Evolutionary conservation across 2,113 vertebrate species (phyloP), one percentile per base, ranked within the genome.

Genomic region (Cygnus atratus): DNA sequence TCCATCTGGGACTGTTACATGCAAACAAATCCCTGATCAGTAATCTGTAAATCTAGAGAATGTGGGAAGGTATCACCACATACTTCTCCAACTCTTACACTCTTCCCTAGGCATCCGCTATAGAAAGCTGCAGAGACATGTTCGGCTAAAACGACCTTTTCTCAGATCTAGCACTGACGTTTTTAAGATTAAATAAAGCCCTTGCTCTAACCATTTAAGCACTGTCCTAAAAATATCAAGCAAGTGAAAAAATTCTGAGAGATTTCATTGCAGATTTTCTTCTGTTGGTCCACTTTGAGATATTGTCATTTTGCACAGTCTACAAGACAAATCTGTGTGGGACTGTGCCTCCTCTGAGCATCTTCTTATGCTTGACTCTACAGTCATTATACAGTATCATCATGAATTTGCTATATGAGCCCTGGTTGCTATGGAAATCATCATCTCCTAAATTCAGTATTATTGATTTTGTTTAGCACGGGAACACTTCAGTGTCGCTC

Each of bases 391-490:
- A 79, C 3, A 2, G 5, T 52, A 75, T n/a, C 50, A 82, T 84
- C 41, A 62, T 85, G 70, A 81, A 86, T 81, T 92, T 72, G 39
- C 72, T 67, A 78, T 71, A 84, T 46, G 18, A 94, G 35, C 58
- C 57, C 2, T 87, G 43, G 96, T 95, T 97, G 91, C 96, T 93
- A 94, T 90, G 93, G 95, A 94, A 95, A 96, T 88, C 37, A 83
- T 73, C 31, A 77, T 65, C 57, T 79, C 9, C 92, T 94, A 92
- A 92, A 96, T 89, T 88, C 77, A 67, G 39, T 73, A 25, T 66
- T 93, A 88, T 55, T 87, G 29, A 93, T 66, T 93, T 91, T 66
- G 41, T 83, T 93, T 61, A 88, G 88, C 50, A 68, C 24, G 17
- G 22, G 21, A 93, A 73, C 44, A 71, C 61, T 79, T 88, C 33